Conservation (phyloP, 2,888 invertebrate genomes). For the Sphecodes monilicornis region DNA sequence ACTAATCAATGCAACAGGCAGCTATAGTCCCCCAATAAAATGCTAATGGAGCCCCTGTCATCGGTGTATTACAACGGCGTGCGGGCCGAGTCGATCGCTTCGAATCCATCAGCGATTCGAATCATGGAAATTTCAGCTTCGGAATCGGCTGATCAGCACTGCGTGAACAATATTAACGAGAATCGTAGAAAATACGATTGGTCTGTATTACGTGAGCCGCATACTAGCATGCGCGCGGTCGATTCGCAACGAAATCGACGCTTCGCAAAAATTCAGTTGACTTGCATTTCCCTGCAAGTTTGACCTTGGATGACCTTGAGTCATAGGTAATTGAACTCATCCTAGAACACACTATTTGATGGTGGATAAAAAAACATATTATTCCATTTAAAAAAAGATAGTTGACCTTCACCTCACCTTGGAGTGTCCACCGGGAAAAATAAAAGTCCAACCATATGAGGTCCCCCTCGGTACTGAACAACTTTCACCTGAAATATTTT, state of each 20-base stretch:
- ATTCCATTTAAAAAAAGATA: no score
- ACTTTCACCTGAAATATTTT: no score
- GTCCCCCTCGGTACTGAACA: no score
- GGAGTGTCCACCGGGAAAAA: no score
- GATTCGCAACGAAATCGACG: neutral
- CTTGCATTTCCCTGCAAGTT: no score
- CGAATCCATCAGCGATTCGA: slow-evolving; percentile 53
- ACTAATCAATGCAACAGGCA: slow-evolving; percentile 57
- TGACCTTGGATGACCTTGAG: no score
- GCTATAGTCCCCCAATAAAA: slow-evolving; percentile 50
- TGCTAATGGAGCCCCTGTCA: slow-evolving; percentile 53
- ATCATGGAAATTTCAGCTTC: slow-evolving; percentile 47
- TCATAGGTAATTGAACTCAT: no score
- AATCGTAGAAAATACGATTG: slow-evolving; percentile 5
- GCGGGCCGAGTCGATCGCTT: slow-evolving; percentile 43
- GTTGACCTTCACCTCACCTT: no score
- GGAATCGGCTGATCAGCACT: slow-evolving; percentile 12
- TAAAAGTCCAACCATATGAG: no score
- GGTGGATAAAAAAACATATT: no score
- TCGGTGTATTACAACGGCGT: slow-evolving; percentile 48
- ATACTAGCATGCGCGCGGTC: neutral
- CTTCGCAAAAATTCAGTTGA: no score
- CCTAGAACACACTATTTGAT: no score
- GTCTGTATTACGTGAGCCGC: neutral
- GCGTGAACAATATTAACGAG: slow-evolving; percentile 18